These are phyloP conservation scores for Miichthys miiuy DNA, from an alignment of 2,797 vertebrate species.

Conservation along the genomic window DNA sequence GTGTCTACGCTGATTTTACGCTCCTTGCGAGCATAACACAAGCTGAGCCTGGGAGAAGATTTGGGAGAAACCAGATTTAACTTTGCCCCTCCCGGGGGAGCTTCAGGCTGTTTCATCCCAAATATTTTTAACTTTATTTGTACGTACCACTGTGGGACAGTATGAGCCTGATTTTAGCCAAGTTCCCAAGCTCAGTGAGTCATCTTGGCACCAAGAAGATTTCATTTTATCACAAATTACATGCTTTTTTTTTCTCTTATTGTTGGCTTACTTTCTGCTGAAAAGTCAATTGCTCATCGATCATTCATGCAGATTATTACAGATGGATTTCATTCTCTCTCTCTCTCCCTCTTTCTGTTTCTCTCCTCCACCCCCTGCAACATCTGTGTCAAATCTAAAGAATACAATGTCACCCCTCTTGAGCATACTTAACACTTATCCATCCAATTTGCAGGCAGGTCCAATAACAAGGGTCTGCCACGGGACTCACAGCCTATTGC, in stretches of 20 bases:
- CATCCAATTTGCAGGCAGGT: conserved; percentile 56
- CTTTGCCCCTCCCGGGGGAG: neutral
- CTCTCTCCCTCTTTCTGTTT: neutral
- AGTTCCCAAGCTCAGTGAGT: conserved; percentile 2
- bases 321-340: conserved; percentile 50
- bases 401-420: conserved; percentile 54
- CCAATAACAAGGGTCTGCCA: conserved; percentile 50
- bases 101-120: conserved; percentile 1
- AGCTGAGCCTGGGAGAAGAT: conserved; percentile 1
- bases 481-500: conserved; percentile 44
- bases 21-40: neutral
- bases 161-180: conserved; percentile 8
- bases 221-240: conserved; percentile 17
- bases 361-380: conserved; percentile 18
- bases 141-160: conserved; percentile 6
- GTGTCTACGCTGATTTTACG: conserved; percentile 1
- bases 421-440: conserved; percentile 62
- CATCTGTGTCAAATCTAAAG: conserved; percentile 66
- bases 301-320: conserved; percentile 29
- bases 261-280: conserved; percentile 24
- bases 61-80: neutral
- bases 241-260: conserved; percentile 12
- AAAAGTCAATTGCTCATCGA: conserved; percentile 15
- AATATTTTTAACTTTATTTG: neutral
- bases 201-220: neutral